Evolutionary conservation across 2,113 vertebrate genomes (phyloP).

Genomic region (Sphaerodactylus townsendi): DNA sequence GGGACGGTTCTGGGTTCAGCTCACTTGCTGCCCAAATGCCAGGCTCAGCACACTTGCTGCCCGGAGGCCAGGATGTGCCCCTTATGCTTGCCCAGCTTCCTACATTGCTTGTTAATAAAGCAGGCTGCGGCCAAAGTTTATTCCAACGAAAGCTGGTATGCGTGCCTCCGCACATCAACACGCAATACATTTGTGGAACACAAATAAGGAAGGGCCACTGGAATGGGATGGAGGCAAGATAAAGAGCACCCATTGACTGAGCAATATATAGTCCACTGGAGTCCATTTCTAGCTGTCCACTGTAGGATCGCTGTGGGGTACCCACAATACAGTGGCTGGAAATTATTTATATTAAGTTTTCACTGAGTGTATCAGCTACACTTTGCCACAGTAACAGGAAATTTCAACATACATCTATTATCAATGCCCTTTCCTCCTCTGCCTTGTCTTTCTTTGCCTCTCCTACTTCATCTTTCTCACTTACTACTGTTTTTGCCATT

Average conservation of each 20-base stretch:
- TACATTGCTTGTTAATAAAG: no score
- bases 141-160: no score
- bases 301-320: not conserved
- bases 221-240: not conserved
- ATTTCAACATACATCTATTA: not conserved
- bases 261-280: not conserved
- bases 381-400: not conserved
- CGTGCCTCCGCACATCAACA: no score
- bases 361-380: not conserved
- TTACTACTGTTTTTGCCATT: not conserved
- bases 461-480: not conserved
- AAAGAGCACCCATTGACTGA: not conserved
- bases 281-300: not conserved
- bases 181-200: not conserved
- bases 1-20: no score
- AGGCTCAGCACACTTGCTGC: no score
- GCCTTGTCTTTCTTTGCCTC: not conserved
- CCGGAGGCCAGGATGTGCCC: no score
- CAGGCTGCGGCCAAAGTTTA: no score
- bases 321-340: not conserved
- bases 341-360: not conserved
- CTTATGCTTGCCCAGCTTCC: no score
- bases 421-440: not conserved
- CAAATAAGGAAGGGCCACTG: not conserved
- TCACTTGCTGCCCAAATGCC: no score